Conservation (phyloP, 2,888 invertebrate genomes). For the Anoncus sp. region DNA sequence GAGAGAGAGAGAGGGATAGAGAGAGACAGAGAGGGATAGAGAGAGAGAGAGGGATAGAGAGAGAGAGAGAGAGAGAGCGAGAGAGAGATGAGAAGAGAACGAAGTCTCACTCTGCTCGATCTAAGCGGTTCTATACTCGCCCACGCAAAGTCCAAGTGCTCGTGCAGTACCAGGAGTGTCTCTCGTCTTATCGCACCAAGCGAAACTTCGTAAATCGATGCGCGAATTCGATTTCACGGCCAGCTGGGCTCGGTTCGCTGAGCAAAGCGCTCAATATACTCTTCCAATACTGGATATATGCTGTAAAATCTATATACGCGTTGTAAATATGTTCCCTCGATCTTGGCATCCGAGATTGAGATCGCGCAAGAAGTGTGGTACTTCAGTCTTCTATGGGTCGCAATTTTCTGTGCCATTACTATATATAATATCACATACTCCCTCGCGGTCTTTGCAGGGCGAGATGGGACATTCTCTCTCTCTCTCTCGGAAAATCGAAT, state of each 20-base stretch:
- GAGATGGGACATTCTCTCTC: not conserved
- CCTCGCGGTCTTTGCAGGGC: slow-evolving; percentile 5
- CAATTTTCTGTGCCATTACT: slow-evolving; percentile 19
- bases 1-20: slow-evolving; percentile 17
- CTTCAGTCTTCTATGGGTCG: slow-evolving; percentile 27
- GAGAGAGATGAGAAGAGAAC: slow-evolving; percentile 41
- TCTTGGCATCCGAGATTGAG: slow-evolving; percentile 60
- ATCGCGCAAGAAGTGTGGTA: slow-evolving; percentile 50
- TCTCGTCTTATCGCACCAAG: slow-evolving; percentile 60
- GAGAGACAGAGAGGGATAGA: slow-evolving; percentile 23
- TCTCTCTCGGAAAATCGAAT: slow-evolving; percentile 5
- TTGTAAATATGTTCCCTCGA: slow-evolving; percentile 55
- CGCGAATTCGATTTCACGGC: slow-evolving; percentile 64
- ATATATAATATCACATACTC: not conserved
- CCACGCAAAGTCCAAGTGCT: slow-evolving; percentile 56
- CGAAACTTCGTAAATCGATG: slow-evolving; percentile 64
- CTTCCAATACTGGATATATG: slow-evolving; percentile 26
- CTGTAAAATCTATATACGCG: slow-evolving; percentile 37
- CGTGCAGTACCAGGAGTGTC: slow-evolving; percentile 49
- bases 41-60: slow-evolving; percentile 21
- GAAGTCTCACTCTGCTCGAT: slow-evolving; percentile 51
- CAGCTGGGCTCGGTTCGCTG: slow-evolving; percentile 60
- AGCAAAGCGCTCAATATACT: slow-evolving; percentile 54
- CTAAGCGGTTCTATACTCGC: slow-evolving; percentile 44
- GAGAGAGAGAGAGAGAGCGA: slow-evolving; percentile 14